Evolutionary conservation across 2,113 vertebrate genomes (phyloP).

Genomic region (Semicossyphus pulcher): DNA sequence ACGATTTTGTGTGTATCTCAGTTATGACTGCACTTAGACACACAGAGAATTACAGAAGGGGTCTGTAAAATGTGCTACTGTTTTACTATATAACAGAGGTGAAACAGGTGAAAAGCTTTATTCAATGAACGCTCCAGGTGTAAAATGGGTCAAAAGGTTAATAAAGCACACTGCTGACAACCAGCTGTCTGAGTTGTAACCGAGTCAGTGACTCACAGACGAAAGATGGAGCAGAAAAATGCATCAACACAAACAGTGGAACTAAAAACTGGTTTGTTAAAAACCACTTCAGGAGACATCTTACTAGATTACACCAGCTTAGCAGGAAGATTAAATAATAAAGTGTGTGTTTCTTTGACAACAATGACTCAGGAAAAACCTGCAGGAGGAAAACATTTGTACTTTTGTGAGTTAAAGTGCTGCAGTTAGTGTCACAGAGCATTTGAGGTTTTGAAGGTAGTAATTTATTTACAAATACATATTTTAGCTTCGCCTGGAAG

Average conservation of each 20-base stretch:
- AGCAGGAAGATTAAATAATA: no score
- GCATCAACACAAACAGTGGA: conserved; percentile 14
- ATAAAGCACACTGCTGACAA: background rate
- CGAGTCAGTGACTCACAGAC: conserved; percentile 1
- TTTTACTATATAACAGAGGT: background rate
- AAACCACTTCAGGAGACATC: background rate
- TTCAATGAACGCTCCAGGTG: background rate
- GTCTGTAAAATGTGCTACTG: background rate
- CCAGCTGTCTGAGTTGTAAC: background rate
- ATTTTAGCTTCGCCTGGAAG: conserved; percentile 3
- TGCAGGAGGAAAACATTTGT: no score
- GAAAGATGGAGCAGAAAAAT: background rate
- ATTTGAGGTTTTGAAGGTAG: background rate
- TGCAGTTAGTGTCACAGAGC: no score
- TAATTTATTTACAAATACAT: conserved; percentile 16
- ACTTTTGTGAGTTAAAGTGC: no score
- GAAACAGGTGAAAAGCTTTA: background rate
- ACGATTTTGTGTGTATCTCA: conserved; percentile 29
- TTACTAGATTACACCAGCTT: no score
- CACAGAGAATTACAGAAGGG: background rate
- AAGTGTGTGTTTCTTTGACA: background rate
- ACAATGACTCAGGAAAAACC: background rate
- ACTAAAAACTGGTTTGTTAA: conserved; percentile 37
- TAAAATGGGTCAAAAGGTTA: background rate
- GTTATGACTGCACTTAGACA: background rate